phyloP scores from a whole-genome alignment of 2,888 invertebrate genomes.

The Machimus rusticus region DNA sequence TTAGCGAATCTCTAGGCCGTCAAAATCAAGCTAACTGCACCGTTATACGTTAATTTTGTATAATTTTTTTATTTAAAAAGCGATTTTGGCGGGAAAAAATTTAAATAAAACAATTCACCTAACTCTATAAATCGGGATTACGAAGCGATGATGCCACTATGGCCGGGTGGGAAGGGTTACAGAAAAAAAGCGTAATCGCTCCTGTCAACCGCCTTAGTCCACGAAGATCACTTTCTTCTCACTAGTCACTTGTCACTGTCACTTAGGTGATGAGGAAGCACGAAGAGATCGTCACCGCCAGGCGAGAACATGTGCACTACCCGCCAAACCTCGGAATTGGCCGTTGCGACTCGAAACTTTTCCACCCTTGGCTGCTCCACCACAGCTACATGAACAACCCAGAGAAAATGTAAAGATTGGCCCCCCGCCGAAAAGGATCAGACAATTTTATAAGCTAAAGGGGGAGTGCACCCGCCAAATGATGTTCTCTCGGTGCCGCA shows the following conservation, averaged over 20 bases:
- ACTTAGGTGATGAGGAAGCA: neutral
- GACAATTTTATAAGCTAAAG: neutral
- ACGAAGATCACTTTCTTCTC: neutral
- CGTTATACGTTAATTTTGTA: neutral
- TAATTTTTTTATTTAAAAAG: neutral
- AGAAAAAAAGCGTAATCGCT: neutral
- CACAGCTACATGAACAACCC: neutral
- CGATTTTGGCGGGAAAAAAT: constrained; percentile 8
- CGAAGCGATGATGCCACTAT: neutral
- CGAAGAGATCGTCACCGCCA: constrained; percentile 11
- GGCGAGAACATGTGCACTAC: constrained; percentile 32
- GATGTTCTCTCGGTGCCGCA: neutral
- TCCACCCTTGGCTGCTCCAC: neutral
- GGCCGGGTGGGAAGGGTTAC: neutral
- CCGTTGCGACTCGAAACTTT: neutral
- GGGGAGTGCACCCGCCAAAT: constrained; percentile 8
- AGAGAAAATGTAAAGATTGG: neutral
- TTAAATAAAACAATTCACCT: neutral
- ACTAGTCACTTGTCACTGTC: constrained; percentile 1
- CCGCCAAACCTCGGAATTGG: neutral
- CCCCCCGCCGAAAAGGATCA: neutral
- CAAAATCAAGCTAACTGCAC: neutral
- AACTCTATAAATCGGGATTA: neutral
- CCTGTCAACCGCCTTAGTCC: neutral
- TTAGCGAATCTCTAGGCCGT: neutral